A percentile compares a stretch with the other conserved stretches of the same genome.
Evolutionary conservation across 2,797 vertebrate species (phyloP).

Genomic region (Cryptoprocta ferox): DNA sequence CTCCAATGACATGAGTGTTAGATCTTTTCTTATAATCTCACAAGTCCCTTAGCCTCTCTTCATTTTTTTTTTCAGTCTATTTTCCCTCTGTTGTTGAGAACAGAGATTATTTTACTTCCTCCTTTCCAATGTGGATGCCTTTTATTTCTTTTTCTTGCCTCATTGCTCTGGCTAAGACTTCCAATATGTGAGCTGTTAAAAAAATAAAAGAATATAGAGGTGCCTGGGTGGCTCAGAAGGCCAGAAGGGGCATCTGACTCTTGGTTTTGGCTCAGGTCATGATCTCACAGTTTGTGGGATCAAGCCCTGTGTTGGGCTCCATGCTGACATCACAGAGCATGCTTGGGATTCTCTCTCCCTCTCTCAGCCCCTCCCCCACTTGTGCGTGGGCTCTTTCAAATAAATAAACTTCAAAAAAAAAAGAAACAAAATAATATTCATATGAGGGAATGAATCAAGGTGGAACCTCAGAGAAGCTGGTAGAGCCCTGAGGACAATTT

Average conservation of each 20-base stretch:
- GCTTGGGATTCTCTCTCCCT: too few relatives aligned
- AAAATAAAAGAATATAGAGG: background rate
- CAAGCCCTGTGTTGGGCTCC: too few relatives aligned
- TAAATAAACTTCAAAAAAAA: too few relatives aligned
- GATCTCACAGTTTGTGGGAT: too few relatives aligned
- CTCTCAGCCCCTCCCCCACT: too few relatives aligned
- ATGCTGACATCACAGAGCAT: too few relatives aligned
- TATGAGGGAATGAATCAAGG: background rate
- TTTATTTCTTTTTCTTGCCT: slow-evolving; percentile 8
- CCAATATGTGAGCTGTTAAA: background rate
- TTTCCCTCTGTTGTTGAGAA: slow-evolving; percentile 12
- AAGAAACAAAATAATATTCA: background rate
- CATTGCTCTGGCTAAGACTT: background rate
- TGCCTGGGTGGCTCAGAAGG: too few relatives aligned
- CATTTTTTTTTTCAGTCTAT: background rate
- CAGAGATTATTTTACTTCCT: background rate
- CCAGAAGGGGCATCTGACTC: too few relatives aligned
- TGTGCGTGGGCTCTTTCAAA: too few relatives aligned
- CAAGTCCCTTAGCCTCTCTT: background rate
- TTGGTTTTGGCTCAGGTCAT: too few relatives aligned
- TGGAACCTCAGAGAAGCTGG: background rate
- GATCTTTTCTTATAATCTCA: background rate
- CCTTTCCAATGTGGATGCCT: background rate
- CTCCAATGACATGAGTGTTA: background rate
- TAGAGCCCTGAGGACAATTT: background rate